A percentile compares a stretch with the other conserved stretches of the same genome.
Evolutionary conservation across 2,113 vertebrate genomes (phyloP).

Genomic region (Trogon melanurus): DNA sequence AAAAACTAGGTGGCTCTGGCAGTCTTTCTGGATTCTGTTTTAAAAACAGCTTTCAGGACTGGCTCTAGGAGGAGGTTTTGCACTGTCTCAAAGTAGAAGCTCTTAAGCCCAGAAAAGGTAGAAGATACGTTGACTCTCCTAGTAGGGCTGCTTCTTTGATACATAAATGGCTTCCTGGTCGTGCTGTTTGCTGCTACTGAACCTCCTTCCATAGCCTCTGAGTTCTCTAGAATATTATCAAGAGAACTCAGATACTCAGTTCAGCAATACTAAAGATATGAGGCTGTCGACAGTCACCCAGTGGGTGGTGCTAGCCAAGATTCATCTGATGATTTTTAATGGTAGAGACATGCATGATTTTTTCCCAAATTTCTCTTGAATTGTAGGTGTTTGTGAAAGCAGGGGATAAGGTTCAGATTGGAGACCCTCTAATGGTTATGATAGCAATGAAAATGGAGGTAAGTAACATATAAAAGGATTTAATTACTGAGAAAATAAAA

Average conservation of each 20-base stretch:
- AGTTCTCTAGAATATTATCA: not conserved
- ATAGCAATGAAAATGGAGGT: constrained; percentile 99
- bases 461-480: constrained; percentile 4
- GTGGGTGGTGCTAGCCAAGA: not conserved
- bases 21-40: not conserved
- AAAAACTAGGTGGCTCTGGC: not conserved
- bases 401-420: constrained; percentile 87
- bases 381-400: constrained; percentile 91
- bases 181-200: not conserved
- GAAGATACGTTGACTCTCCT: not conserved
- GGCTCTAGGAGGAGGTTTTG: not conserved
- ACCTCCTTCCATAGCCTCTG: not conserved
- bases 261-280: not conserved
- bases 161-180: not conserved
- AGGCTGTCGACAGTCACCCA: not conserved
- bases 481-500: not conserved
- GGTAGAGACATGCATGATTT: not conserved
- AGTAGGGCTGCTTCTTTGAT: not conserved
- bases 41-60: not conserved
- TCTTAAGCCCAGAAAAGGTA: not conserved
- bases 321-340: not conserved
- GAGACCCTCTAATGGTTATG: constrained; percentile 95
- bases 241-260: not conserved
- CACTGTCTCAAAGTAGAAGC: not conserved
- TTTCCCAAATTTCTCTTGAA: not conserved